Evolutionary conservation across 1,140 invertebrate species (phyloP).

Genomic region (Penaeus indicus): DNA sequence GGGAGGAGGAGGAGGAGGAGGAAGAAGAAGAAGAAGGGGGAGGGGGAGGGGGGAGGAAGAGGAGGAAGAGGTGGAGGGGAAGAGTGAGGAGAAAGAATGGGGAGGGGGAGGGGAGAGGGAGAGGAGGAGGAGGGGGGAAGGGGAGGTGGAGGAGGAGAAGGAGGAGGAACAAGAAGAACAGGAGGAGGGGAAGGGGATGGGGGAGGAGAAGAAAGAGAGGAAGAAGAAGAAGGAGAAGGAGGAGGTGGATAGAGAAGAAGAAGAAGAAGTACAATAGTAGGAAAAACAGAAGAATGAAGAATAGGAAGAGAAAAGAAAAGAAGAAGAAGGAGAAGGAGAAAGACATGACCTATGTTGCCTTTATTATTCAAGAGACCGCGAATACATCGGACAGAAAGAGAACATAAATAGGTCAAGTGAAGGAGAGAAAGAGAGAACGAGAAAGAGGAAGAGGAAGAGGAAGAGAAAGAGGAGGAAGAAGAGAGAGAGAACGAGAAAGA

Average conservation of each 20-base stretch:
- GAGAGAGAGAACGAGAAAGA: neutral
- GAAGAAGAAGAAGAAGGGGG: neutral
- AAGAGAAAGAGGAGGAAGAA: neutral
- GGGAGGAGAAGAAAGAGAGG: too few species aligned
- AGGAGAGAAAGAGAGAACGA: too few species aligned
- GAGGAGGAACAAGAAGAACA: neutral
- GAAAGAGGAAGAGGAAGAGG: too few species aligned
- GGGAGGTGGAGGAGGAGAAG: slow-evolving; percentile 5
- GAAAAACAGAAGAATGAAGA: neutral
- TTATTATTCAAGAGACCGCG: too few species aligned
- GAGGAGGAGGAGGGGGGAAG: neutral
- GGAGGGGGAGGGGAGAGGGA: neutral
- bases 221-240: neutral
- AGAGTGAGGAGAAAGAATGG: neutral
- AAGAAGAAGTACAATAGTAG: neutral
- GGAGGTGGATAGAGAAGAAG: too few species aligned
- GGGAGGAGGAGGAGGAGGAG: too few species aligned
- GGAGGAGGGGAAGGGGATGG: neutral
- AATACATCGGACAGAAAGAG: too few species aligned
- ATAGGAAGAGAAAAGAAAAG: neutral
- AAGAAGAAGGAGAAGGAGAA: neutral
- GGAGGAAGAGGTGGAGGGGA: neutral
- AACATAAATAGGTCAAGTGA: too few species aligned
- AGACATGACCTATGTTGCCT: neutral
- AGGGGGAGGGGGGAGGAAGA: neutral